Evolutionary conservation across 2,113 vertebrate genomes (phyloP).

Genomic region (Ascaphus truei): DNA sequence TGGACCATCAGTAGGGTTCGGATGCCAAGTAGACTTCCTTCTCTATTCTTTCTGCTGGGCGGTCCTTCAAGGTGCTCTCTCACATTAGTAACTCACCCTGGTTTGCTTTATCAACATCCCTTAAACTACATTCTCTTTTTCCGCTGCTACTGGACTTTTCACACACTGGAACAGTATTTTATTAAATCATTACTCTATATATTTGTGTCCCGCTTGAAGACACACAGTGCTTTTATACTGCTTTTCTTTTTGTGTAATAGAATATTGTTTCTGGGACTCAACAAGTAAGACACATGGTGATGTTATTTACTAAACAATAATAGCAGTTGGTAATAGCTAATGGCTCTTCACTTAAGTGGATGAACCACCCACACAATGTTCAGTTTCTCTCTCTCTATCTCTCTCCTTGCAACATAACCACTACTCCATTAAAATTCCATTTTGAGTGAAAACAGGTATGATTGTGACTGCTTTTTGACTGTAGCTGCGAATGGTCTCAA

Average conservation of each 20-base stretch:
- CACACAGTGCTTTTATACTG: not conserved
- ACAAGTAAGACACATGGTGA: not conserved
- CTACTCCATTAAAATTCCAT: conserved; percentile 2
- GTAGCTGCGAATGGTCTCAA: not conserved
- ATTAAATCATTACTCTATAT: too few species aligned
- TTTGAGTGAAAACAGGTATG: conserved; percentile 14
- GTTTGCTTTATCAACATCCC: too few species aligned
- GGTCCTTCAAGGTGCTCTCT: not conserved
- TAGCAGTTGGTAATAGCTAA: conserved; percentile 9
- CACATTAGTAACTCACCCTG: too few species aligned
- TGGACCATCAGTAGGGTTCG: not conserved
- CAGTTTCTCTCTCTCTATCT: not conserved
- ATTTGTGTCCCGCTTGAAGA: not conserved
- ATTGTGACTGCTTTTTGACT: conserved; percentile 11
- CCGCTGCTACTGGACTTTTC: too few species aligned
- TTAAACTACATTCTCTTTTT: too few species aligned
- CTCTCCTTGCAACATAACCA: not conserved
- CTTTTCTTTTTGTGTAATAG: not conserved
- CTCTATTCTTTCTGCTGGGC: not conserved
- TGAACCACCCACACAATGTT: not conserved
- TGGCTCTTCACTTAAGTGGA: conserved; percentile 13
- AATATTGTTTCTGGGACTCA: conserved; percentile 9
- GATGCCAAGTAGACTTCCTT: not conserved
- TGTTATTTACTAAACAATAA: conserved; percentile 15
- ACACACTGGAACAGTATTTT: too few species aligned